Base-by-base conservation (phyloP, 2,888 invertebrate genomes). In the Drosophila suboccidentalis region DNA sequence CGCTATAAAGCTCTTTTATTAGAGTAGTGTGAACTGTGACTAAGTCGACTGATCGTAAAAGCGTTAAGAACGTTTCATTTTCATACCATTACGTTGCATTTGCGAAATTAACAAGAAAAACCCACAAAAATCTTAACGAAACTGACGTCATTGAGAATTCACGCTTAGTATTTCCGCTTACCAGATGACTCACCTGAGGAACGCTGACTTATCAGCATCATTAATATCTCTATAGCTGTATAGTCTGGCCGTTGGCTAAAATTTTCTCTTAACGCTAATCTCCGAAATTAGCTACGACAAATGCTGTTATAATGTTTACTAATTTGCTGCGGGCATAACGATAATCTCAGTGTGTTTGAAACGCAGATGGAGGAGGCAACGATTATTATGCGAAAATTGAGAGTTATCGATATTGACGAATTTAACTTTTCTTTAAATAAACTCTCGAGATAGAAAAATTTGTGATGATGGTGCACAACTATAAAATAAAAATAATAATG, bases 61-160 rank as follows among this genome's bases (percentile, higher is more conserved):
- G 34, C 47, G 46, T 64, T 51, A 36, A 78, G 32, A 39, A 32
- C 38, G 59, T 76, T 67, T 77, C 54, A 36, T 78, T 68, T 68
- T 54, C n/a, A 39, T 5, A 26, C 26, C 22, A 47, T 51, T 32
- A 61, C 39, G 19, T 54, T 46, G 34, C 44, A 57, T 9, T 62
- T 34, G 41, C 53, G 54, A 47, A 63, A 68, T 64, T 74, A 58
- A 13, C 55, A 39, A 65, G 78, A 70, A 78, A 77, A 75, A 75
- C 79, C 69, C 76, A 69, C 61, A 63, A 77, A 73, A 78, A 46
- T 55, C 22, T 53, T 46, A 11, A 43, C 17, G 22, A 11, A 62
- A 54, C 59, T 78, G 78, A 79, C 76, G 71, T 78, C 78, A 78
- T 49, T 39, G 10, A 79, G 80, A 71, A 75, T 63, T 53, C n/a